Conservation (phyloP, 1,140 invertebrate genomes). For the Agrilus planipennis region DNA sequence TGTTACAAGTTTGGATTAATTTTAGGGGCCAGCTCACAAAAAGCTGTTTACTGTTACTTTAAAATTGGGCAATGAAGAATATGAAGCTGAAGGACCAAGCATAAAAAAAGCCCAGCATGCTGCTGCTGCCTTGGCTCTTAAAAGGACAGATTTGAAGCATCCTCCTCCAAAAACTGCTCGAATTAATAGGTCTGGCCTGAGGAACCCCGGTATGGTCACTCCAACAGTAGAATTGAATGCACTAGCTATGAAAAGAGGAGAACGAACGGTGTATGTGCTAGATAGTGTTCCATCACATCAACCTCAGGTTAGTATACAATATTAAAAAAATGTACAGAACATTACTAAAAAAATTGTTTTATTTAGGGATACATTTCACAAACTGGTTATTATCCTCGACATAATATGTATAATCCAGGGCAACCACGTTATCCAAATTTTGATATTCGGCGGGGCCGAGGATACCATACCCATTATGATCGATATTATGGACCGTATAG, state of each 20-base stretch:
- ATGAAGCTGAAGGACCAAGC: conserved; percentile 78
- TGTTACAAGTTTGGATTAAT: neutral
- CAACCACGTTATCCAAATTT: conserved; percentile 29
- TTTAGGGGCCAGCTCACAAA: conserved; percentile 82
- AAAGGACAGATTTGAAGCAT: conserved; percentile 69
- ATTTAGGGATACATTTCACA: conserved; percentile 24
- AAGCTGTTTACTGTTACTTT: conserved; percentile 93
- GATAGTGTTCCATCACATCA: conserved; percentile 31
- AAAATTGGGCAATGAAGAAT: conserved; percentile 82
- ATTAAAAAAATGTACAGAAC: too few species aligned
- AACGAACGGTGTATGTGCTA: conserved; percentile 71
- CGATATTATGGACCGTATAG: conserved; percentile 27
- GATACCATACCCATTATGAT: conserved; percentile 27
- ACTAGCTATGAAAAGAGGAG: conserved; percentile 87
- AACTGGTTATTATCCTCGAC: conserved; percentile 27
- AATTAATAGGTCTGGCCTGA: conserved; percentile 30
- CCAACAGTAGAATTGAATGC: conserved; percentile 92
- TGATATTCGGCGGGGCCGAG: conserved; percentile 25
- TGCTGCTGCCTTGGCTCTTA: conserved; percentile 77
- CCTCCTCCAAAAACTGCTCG: conserved; percentile 60
- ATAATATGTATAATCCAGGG: conserved; percentile 26
- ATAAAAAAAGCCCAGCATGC: conserved; percentile 98
- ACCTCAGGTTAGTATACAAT: too few species aligned
- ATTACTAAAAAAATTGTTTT: too few species aligned
- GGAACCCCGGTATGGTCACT: conserved; percentile 59